Evolutionary conservation across 53 echinoderm and acorn worm genomes (phyloP).

Genomic region (Paracentrotus lividus): DNA sequence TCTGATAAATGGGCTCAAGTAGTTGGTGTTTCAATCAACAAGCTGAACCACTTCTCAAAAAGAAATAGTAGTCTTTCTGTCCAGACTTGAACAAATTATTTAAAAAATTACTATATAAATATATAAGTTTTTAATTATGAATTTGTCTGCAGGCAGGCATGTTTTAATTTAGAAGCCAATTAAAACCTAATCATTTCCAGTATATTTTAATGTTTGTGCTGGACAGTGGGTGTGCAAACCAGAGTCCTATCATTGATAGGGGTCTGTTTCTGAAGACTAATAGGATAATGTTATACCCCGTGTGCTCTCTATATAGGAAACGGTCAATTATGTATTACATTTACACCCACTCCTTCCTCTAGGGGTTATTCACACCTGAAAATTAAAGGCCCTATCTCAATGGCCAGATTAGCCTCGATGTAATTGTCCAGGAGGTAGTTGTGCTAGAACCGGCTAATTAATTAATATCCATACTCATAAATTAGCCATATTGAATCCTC

Average conservation of each 20-base stretch:
- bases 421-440: neutral
- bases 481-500: neutral
- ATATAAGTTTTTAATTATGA: too few relatives aligned
- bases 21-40: neutral
- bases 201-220: too few relatives aligned
- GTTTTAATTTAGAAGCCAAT: too few relatives aligned
- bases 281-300: too few relatives aligned
- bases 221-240: too few relatives aligned
- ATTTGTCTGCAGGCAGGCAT: too few relatives aligned
- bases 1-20: too few relatives aligned
- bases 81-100: too few relatives aligned
- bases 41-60: neutral
- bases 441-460: neutral
- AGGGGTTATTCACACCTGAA: conserved; percentile 6
- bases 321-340: neutral
- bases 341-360: conserved; percentile 17
- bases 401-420: neutral
- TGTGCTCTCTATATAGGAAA: neutral
- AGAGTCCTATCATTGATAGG: too few relatives aligned
- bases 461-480: neutral
- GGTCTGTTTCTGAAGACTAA: neutral
- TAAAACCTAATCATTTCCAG: too few relatives aligned
- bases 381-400: neutral
- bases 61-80: too few relatives aligned
- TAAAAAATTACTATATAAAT: too few relatives aligned